Conservation (phyloP, 2,888 invertebrate genomes). For the Nymphalis urticae region DNA sequence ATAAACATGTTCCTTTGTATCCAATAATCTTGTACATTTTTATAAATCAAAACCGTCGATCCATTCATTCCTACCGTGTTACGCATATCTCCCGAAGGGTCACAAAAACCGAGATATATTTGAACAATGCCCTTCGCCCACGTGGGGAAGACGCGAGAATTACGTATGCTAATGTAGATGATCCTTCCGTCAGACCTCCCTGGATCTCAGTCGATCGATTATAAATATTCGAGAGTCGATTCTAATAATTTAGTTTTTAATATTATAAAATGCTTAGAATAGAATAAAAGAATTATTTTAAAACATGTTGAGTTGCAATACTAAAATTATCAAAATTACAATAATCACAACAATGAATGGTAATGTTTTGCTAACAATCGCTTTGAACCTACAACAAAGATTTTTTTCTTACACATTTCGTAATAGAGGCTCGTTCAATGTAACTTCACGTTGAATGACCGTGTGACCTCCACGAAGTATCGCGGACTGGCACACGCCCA, state of each 20-base stretch:
- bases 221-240: slow-evolving; percentile 22
- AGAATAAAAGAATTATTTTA: too few relatives aligned
- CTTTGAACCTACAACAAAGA: background rate
- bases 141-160: slow-evolving; percentile 50
- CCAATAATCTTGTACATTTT: slow-evolving; percentile 7
- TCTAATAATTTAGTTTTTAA: slow-evolving; percentile 15
- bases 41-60: slow-evolving; percentile 9
- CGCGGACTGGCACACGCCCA: slow-evolving; percentile 32
- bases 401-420: background rate
- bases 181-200: slow-evolving; percentile 78
- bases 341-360: background rate
- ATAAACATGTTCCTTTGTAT: background rate
- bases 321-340: background rate
- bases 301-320: too few relatives aligned
- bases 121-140: slow-evolving; percentile 52
- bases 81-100: slow-evolving; percentile 36
- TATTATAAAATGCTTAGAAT: background rate
- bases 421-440: slow-evolving; percentile 2
- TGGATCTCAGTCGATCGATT: slow-evolving; percentile 22
- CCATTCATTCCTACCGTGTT: slow-evolving; percentile 37
- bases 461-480: slow-evolving; percentile 30
- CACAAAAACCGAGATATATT: slow-evolving; percentile 41
- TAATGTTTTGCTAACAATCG: background rate
- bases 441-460: slow-evolving; percentile 36
- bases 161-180: slow-evolving; percentile 77